These are phyloP conservation scores for Linyphia triangularis DNA, from an alignment of 2,888 invertebrate genomes.

Conservation along the genomic window DNA sequence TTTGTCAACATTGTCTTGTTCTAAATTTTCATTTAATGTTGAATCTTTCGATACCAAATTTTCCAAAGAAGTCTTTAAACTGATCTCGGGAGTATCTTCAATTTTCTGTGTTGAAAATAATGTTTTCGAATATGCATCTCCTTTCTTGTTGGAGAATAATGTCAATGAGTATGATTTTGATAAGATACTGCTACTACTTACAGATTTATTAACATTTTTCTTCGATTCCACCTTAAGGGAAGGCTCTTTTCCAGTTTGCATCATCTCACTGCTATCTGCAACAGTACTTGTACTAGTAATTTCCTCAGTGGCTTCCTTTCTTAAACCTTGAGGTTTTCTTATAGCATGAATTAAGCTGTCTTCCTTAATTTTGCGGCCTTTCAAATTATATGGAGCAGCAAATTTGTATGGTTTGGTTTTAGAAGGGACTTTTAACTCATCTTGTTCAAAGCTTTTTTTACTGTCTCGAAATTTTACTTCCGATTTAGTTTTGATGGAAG, in stretches of 20 bases:
- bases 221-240: not conserved
- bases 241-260: not conserved
- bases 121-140: slow-evolving; percentile 7
- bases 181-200: not conserved
- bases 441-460: not conserved
- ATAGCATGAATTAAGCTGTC: not conserved
- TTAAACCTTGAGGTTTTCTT: not conserved
- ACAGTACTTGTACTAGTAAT: not conserved
- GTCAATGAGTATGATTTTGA: slow-evolving; percentile 35
- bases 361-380: not conserved
- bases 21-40: not conserved
- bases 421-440: not conserved
- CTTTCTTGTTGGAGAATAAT: slow-evolving; percentile 12
- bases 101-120: not conserved
- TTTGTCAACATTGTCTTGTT: not conserved
- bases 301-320: not conserved
- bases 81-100: not conserved
- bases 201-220: not conserved
- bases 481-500: not conserved
- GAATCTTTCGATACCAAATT: not conserved
- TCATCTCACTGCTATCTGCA: not conserved
- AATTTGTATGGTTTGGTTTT: slow-evolving; percentile 6
- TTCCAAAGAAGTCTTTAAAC: not conserved
- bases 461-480: not conserved
- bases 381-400: not conserved